Percentiles rank a stretch among this genome's conserved stretches.
Conservation (phyloP, 2,888 invertebrate genomes). For the Ypsolopha scabrella region DNA sequence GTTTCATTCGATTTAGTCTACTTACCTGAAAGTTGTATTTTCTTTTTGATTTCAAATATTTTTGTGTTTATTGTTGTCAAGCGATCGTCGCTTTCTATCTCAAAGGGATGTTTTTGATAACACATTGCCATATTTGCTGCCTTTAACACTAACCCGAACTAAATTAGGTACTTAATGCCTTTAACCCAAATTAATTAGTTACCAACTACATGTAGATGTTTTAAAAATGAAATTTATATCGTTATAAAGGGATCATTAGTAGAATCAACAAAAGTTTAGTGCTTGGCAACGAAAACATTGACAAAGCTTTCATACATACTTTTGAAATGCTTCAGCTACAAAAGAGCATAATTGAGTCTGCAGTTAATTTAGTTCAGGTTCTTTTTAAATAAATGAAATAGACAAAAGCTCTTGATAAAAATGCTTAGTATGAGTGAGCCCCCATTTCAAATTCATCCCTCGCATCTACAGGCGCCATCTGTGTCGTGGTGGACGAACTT, state of each 20-base stretch:
- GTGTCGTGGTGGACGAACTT: constrained; percentile 26
- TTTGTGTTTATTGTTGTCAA: constrained; percentile 77
- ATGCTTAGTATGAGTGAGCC: too few species aligned
- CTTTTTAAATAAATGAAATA: too few species aligned
- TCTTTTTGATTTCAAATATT: constrained; percentile 88
- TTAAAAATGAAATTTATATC: neutral
- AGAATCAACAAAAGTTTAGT: neutral
- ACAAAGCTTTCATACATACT: neutral
- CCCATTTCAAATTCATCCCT: constrained; percentile 25
- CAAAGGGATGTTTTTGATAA: constrained; percentile 64
- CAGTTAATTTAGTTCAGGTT: too few species aligned
- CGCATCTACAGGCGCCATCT: constrained; percentile 43
- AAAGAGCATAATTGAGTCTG: too few species aligned
- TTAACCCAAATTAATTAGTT: neutral
- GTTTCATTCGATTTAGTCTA: too few species aligned
- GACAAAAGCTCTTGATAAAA: too few species aligned
- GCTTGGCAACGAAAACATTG: constrained; percentile 1
- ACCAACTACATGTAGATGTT: neutral
- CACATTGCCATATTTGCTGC: constrained; percentile 28
- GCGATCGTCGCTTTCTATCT: constrained; percentile 62
- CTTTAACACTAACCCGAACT: neutral
- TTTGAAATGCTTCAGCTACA: too few species aligned
- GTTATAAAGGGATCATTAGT: neutral
- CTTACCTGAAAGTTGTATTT: constrained; percentile 84
- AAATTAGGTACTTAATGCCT: too few species aligned